phyloP scores from a whole-genome alignment of 2,888 invertebrate species.

The Andrena minutula region DNA sequence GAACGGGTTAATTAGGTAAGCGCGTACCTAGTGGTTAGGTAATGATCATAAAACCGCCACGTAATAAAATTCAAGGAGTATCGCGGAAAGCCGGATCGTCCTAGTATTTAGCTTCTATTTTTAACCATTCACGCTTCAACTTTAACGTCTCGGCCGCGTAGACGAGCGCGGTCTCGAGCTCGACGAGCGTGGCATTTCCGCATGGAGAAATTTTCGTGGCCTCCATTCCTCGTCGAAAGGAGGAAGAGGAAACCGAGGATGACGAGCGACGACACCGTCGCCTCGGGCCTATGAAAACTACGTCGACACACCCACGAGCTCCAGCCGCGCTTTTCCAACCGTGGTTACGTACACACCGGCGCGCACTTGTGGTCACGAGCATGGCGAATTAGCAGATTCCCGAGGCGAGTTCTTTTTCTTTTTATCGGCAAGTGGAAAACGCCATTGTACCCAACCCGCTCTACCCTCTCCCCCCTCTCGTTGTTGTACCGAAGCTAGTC shows the following conservation, averaged over 20 bases:
- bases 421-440: constrained; percentile 22
- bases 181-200: constrained; percentile 65
- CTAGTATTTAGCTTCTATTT: constrained; percentile 50
- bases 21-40: too few relatives aligned
- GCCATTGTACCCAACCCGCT: not conserved
- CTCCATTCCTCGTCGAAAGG: constrained; percentile 66
- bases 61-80: constrained; percentile 7
- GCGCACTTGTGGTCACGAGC: not conserved
- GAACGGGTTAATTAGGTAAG: too few relatives aligned
- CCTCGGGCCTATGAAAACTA: constrained; percentile 20
- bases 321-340: constrained; percentile 9
- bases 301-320: constrained; percentile 9
- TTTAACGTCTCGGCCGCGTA: constrained; percentile 54
- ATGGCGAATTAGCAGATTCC: not conserved
- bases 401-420: not conserved
- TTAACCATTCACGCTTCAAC: constrained; percentile 61
- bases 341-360: not conserved
- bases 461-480: not conserved
- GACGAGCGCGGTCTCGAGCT: constrained; percentile 50
- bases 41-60: constrained; percentile 21
- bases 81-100: constrained; percentile 40
- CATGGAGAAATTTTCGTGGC: constrained; percentile 68
- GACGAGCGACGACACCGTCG: constrained; percentile 64
- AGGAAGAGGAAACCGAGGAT: constrained; percentile 70
- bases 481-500: not conserved